Evolutionary conservation across 1,140 invertebrate species (phyloP), one percentile per base, ranked within the genome.

Genomic region (Papilio polytes): DNA sequence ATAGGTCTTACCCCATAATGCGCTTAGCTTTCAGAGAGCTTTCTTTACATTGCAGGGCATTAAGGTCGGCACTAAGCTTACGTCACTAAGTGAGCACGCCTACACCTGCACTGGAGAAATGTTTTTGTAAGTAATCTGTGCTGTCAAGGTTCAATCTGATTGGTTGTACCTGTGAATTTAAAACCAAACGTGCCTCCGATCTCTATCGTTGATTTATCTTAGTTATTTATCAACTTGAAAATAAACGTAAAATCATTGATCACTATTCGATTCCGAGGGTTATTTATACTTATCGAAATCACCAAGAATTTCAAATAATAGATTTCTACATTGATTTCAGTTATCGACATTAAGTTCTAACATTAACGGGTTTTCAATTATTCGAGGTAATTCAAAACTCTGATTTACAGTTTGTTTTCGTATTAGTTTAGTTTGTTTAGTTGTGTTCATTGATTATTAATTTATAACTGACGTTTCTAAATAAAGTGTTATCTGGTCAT

Each of bases 11-110:
- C 1, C 20, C 22, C 31, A 63, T 26, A 63, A 26, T 63, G 59
- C 59, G 59, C 59, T 63, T 63, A 63, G 59, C 59, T 63, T 63
- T 63, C 59, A 13, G 22, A 63, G 59, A 63, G 59, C 59, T 63
- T 63, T 63, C 20, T 63, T 63, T 26, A 56, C 53, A 63, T 26
- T 63, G 59, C 20, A 63, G 1, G 22, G 59, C 59, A 63, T 26
- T 63, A 12, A 63, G 59, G 59, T 26, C 59, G 59, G 20, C 12
- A 26, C 12, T 22, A 26, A 63, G 59, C 59, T 63, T 63, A 63
- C 59, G 59, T 63, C 22, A 26, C 22, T 63, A 63, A 63, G 59
- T 26, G 22, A 63, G 59, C 59, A 63, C 10, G 59, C 20, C 36
- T 41, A 41, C 36, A 41, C 36, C 59, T 63, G 59, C 59, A 63